Conservation (phyloP, 2,888 invertebrate genomes). For the Stenurella melanura region DNA sequence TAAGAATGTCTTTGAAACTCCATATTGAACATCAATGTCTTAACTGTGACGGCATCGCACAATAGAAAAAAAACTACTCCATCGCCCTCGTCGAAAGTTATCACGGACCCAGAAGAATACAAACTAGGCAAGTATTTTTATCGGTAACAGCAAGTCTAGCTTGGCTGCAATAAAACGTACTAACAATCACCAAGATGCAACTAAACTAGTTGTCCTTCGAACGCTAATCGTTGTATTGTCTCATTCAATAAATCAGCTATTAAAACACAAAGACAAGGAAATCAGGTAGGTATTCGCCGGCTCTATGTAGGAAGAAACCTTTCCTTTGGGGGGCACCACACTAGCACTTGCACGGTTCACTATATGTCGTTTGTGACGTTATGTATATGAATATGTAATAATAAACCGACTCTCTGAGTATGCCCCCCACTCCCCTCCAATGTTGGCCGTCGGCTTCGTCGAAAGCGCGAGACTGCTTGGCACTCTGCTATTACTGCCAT, state of each 20-base stretch:
- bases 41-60: not conserved
- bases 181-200: conserved; percentile 41
- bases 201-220: conserved; percentile 51
- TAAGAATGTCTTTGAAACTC: conserved; percentile 60
- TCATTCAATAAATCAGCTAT: conserved; percentile 38
- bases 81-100: not conserved
- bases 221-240: conserved; percentile 32
- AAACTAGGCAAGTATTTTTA: not conserved
- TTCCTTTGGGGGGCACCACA: conserved; percentile 33
- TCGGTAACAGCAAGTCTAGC: not conserved
- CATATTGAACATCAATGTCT: conserved; percentile 48
- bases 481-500: conserved; percentile 46
- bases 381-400: conserved; percentile 64
- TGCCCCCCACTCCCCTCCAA: conserved; percentile 46
- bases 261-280: conserved; percentile 48
- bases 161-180: conserved; percentile 9
- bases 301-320: conserved; percentile 26
- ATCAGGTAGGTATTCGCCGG: conserved; percentile 26
- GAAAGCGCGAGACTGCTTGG: conserved; percentile 58
- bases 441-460: conserved; percentile 38
- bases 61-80: not conserved
- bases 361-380: conserved; percentile 56
- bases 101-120: not conserved
- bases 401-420: conserved; percentile 55
- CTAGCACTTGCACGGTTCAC: conserved; percentile 33